Base-by-base conservation (phyloP, 2,797 vertebrate genomes). In the Fringilla coelebs region DNA sequence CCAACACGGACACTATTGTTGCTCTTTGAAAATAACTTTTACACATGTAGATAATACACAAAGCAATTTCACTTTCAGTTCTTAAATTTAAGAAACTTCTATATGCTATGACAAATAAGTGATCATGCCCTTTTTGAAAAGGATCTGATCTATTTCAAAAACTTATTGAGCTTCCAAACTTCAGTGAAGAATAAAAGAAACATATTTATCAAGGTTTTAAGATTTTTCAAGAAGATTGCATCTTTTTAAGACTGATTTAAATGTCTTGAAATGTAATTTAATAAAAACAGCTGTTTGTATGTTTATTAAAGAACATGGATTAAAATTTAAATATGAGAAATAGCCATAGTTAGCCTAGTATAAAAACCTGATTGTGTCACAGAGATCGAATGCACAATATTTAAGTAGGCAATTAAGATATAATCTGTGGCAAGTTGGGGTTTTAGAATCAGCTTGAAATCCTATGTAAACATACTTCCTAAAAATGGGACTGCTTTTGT, bases 21-120 rank as follows among this genome's bases (percentile, higher is more conserved):
- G 91, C 79, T 94, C 24, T 88, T 85, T 70, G 31, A 57, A 76
- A 89, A 40, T 51, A 74, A 31, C 25, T 91, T 94, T 76, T 91
- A 83, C 45, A 21, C 11, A 1, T 34, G 28, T 70, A 61, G 52
- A 22, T 79, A 88, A 68, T 63, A 25, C 20, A 81, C 57, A 85
- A 67, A 82, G 26, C 63, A 80, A 45, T 68, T 88, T 86, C 71
- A 46, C 41, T 82, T 88, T 38, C 9, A 54, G 0, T 74, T 80
- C 46, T 62, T 85, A 48, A 79, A 46, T 85, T 34, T 66, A 75
- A 54, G 58, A 36, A 78, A 40, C 57, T 76, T 10, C 57, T 65
- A 2, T 29, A 45, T 73, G 17, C n/a, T 81, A 4, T 58, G 65
- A 79, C 18, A 75, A 68, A n/a, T 43, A 76, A 66, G 38, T 58